These are phyloP conservation scores for Zaprionus obscuricornis DNA, from an alignment of 2,888 invertebrate genomes.

Conservation along the genomic window DNA sequence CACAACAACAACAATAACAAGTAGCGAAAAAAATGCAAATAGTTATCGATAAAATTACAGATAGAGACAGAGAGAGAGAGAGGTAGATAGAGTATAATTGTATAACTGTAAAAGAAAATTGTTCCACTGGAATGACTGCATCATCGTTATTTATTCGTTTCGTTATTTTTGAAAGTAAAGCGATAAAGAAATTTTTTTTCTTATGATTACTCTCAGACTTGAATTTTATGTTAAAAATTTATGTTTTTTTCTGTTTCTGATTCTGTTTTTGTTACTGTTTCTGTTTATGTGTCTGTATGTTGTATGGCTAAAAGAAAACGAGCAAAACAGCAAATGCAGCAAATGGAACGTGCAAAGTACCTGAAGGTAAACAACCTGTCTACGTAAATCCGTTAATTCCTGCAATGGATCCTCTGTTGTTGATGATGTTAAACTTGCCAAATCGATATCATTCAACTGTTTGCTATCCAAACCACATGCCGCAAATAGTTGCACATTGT, in stretches of 20 bases:
- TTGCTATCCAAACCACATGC: slow-evolving; percentile 85
- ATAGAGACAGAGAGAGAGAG: no score
- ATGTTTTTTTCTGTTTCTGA: background rate
- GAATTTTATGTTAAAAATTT: no score
- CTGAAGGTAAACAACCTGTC: slow-evolving; percentile 92
- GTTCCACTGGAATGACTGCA: no score
- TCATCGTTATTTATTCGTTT: no score
- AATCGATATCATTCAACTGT: slow-evolving; percentile 83
- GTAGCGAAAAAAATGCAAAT: no score
- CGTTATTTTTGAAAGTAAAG: no score
- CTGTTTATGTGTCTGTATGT: slow-evolving; percentile 11
- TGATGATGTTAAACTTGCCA: slow-evolving; percentile 85
- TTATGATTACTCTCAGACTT: no score
- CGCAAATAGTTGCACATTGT: slow-evolving; percentile 87
- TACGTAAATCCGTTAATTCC: slow-evolving; percentile 91
- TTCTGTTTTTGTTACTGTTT: slow-evolving; percentile 6
- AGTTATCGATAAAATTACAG: no score
- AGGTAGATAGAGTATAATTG: no score
- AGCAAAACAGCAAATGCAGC: slow-evolving; percentile 72
- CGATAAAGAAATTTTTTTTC: no score
- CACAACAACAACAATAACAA: no score
- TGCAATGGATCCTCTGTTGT: slow-evolving; percentile 85
- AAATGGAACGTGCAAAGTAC: slow-evolving; percentile 83
- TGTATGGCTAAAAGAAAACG: slow-evolving; percentile 38
- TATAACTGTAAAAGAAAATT: no score